These are phyloP conservation scores for Cepaea hortensis DNA, from an alignment of 2,888 invertebrate genomes.

Conservation along the genomic window DNA sequence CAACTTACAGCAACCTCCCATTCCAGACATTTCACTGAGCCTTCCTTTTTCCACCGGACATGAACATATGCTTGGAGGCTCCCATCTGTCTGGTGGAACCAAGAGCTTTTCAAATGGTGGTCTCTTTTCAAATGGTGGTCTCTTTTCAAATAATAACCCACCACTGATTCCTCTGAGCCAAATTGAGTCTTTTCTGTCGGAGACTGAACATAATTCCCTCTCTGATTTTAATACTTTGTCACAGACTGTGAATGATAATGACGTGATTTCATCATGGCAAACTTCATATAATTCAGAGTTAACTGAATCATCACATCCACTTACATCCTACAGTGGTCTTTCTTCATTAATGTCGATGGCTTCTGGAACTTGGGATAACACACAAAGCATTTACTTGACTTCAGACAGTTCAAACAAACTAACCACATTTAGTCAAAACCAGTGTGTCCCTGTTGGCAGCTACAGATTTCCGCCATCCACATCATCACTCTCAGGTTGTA, in stretches of 20 bases:
- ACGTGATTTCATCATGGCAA: neutral
- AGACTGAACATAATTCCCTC: conserved; percentile 30
- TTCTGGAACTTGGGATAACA: neutral
- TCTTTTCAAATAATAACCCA: conserved; percentile 22
- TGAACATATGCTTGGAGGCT: neutral
- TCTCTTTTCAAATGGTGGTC: neutral
- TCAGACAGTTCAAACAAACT: neutral
- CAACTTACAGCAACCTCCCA: conserved; percentile 8
- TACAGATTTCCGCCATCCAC: neutral
- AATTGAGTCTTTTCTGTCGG: conserved; percentile 36
- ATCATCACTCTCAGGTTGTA: conserved; percentile 1
- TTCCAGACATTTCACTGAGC: conserved; percentile 30
- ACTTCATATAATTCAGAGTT: neutral
- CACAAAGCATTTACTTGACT: conserved; percentile 4
- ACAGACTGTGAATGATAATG: conserved; percentile 3
- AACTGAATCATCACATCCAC: conserved; percentile 18
- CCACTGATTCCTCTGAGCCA: conserved; percentile 40
- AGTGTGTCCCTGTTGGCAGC: neutral
- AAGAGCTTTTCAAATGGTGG: conserved; percentile 4
- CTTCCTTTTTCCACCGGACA: conserved; percentile 25
- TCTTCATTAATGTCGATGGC: neutral
- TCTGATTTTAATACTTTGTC: neutral
- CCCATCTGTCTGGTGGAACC: neutral
- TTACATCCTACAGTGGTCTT: conserved; percentile 28
- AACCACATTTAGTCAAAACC: neutral